phyloP scores from a whole-genome alignment of 2,888 invertebrate species.

The Pachydiplax longipennis region DNA sequence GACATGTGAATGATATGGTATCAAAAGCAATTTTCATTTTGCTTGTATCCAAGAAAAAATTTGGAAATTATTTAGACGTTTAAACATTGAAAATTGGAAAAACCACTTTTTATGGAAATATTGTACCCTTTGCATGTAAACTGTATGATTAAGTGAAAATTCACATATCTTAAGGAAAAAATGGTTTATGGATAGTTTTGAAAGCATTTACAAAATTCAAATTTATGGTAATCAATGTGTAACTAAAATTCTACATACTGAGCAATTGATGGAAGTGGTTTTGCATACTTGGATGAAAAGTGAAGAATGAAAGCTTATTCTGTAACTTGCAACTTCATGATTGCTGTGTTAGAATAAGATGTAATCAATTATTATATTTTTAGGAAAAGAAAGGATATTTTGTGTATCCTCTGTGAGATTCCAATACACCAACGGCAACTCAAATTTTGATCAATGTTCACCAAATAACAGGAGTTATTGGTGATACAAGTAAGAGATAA shows the following conservation, averaged over 20 bases:
- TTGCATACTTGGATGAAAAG: neutral
- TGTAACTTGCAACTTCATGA: neutral
- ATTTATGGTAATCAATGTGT: neutral
- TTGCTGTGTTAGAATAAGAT: neutral
- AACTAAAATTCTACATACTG: neutral
- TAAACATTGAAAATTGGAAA: neutral
- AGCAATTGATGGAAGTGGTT: neutral
- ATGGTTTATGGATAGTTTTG: neutral
- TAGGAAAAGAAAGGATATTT: neutral
- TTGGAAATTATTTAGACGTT: neutral
- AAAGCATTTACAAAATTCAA: neutral
- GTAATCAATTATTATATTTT: neutral
- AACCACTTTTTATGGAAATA: neutral
- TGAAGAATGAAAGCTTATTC: neutral
- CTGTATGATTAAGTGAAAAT: neutral
- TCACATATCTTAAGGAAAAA: neutral
- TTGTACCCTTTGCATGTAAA: conserved; percentile 37
- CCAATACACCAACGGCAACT: neutral
- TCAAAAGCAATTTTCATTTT: neutral
- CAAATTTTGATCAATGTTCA: neutral
- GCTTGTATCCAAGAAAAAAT: neutral
- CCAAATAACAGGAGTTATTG: neutral
- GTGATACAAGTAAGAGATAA: neutral
- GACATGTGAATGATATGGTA: neutral
- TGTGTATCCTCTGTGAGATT: neutral